Evolutionary conservation across 2,797 vertebrate species (phyloP), one percentile per base, ranked within the genome.

Genomic region (Benthosema pterotum): DNA sequence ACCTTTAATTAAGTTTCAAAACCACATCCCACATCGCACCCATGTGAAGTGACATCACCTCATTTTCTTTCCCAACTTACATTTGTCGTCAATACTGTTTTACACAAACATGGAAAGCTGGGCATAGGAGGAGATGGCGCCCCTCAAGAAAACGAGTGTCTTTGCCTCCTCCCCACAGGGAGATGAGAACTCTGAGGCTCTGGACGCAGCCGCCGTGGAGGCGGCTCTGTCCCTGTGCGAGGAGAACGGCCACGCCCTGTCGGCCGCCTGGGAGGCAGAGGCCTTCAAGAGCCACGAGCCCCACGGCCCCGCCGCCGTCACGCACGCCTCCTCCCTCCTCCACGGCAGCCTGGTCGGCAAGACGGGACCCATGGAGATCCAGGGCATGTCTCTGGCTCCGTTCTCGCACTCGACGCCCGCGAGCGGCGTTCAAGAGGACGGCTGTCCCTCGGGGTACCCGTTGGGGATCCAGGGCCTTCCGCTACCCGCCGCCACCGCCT

Each of bases 141-240:
- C 1, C 22, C 22, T 25, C 22, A 25, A 25, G 5, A 25, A 25
- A 32, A 38, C n/a, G 32, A 38, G 32, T 38, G 32, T 2, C 32
- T 38, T 7, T 38, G 32, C 22, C n/a, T n/a, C n/a, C n/a, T n/a
- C n/a, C 68, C 46, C 52, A 47, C 90, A 98, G 97, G 95, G 94
- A 28, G 95, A 96, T 0, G 96, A 96, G 75, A 93, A 94, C 69
- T 93, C 94, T 13, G 97, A 98, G 84, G 96, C 95, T 43, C 84
- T 98, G 86, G 97, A 98, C 79, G 96, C 96, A 32, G 97, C 96
- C 28, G 96, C 95, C 42, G 96, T 98, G 16, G 97, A 98, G 83
- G 96, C 96, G 45, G 97, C 96, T 56, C 83, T 97, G 46, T 98
- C 96, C 22, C 93, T 98, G 83, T 97, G 96, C 1, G 96, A 98